Base-by-base conservation (phyloP, 2,113 vertebrate species). In the Hippolais icterina region DNA sequence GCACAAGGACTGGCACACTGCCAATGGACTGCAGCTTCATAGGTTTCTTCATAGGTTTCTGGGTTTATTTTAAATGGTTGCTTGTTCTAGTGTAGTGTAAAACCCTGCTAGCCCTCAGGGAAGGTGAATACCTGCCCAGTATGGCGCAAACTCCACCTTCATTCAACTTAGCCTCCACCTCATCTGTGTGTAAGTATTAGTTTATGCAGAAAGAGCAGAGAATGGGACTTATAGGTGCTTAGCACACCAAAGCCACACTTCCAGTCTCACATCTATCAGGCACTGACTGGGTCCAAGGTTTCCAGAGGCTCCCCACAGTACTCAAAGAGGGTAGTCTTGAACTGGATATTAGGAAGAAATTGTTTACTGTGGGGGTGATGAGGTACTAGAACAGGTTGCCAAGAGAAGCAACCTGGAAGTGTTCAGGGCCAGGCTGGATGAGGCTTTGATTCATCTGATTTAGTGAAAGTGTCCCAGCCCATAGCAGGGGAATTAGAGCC, bases 1-100 rank as follows among this genome's bases (percentile, higher is more conserved):
- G 57, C 53, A 22, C 52, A 10, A 41, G 12, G 29, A 9, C 60
- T 12, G 6, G 12, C 14, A 15, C 0, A 0, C 41, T n/a, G 41
- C 78, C 4, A 0, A 11, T 2, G 17, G 29, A 15, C 33, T 31
- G n/a, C 41, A 52, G 14, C 50, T 63, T 63, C 5, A 1, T 1
- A 33, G 31, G 15, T 27, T 46, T 68, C 50, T 63, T 63, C 5
- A 1, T 1, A 33, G 31, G 15, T 27, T 46, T 68, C 28, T 64
- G 33, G 2, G 10, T 29, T 35, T 14, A 23, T 64, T 52, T 72
- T 17, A 44, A 65, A 46, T 5, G 24, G 4, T 15, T 54, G 7
- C 28, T 71, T 65, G 29, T 69, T 90, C 25, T 25, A 16, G 16
- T 29, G 17, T 44, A 39, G 16, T 72, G 37, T n/a, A 44, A 93